phyloP scores from a whole-genome alignment of 2,113 vertebrate species.

The Melospiza melodia region DNA sequence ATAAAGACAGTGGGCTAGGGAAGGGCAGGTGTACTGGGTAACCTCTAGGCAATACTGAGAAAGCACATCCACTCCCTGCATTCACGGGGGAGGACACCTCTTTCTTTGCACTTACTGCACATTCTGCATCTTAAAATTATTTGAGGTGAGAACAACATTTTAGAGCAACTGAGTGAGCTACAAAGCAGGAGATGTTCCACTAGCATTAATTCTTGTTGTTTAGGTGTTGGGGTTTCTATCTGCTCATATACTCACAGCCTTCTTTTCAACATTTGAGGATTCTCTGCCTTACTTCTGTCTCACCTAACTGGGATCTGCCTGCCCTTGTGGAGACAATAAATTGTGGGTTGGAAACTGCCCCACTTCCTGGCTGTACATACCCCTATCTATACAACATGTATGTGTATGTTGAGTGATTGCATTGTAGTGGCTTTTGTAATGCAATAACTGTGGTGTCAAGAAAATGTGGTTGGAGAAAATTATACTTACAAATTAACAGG shows the following conservation, averaged over 20 bases:
- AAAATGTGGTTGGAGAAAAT: background rate
- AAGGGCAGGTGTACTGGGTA: background rate
- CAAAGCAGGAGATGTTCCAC: background rate
- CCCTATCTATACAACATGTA: background rate
- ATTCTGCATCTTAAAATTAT: background rate
- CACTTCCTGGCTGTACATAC: background rate
- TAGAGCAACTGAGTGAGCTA: background rate
- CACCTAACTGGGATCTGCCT: background rate
- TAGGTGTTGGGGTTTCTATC: background rate
- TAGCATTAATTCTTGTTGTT: background rate
- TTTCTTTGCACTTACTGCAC: background rate
- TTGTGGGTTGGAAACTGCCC: background rate
- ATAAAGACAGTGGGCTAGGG: background rate
- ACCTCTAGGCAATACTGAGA: background rate
- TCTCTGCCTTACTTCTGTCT: background rate
- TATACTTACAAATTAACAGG: background rate
- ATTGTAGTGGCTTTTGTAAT: background rate
- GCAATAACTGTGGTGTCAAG: background rate
- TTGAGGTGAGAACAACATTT: background rate
- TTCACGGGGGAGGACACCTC: background rate
- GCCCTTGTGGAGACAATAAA: background rate
- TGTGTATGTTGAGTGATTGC: background rate
- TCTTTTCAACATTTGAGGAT: background rate
- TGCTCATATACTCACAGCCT: background rate
- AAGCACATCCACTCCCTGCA: background rate